Percentiles rank a stretch among this genome's conserved stretches.
Conservation (phyloP, 2,797 vertebrate genomes). For the Ataeniobius toweri region DNA sequence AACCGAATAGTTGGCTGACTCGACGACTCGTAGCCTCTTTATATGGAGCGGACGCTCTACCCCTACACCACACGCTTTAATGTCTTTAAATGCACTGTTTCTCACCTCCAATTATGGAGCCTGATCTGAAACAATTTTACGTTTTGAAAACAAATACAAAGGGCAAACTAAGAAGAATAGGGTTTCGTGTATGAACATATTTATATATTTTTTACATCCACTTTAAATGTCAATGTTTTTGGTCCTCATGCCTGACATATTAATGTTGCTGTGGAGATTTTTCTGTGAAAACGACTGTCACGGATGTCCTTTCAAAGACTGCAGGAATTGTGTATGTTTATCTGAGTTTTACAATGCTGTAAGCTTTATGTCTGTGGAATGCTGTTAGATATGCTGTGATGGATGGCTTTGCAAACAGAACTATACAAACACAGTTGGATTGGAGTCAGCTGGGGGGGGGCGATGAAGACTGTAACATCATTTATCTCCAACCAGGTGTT, state of each 20-base stretch:
- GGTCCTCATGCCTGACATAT: constrained; percentile 36
- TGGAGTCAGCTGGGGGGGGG: constrained; percentile 36
- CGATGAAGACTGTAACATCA: neutral
- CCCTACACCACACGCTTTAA: too few relatives aligned
- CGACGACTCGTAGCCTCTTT: too few relatives aligned
- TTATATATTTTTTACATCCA: neutral
- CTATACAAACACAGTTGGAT: constrained; percentile 56
- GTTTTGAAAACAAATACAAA: neutral
- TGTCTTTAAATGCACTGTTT: neutral
- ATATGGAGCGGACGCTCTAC: too few relatives aligned
- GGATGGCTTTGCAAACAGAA: constrained; percentile 53
- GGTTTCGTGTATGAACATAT: neutral
- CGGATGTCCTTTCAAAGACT: neutral
- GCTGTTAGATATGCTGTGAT: constrained; percentile 44
- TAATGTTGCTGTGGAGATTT: constrained; percentile 2
- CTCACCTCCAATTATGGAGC: neutral
- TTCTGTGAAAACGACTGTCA: neutral
- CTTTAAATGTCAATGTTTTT: constrained; percentile 16
- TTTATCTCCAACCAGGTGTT: constrained; percentile 18
- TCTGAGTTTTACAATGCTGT: constrained; percentile 30
- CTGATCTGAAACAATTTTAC: neutral
- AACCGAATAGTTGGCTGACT: too few relatives aligned
- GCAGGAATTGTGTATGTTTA: constrained; percentile 50
- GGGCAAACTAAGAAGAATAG: neutral
- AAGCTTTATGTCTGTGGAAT: constrained; percentile 46